phyloP scores from a whole-genome alignment of 1,140 invertebrate species.

The Idris sp. region DNA sequence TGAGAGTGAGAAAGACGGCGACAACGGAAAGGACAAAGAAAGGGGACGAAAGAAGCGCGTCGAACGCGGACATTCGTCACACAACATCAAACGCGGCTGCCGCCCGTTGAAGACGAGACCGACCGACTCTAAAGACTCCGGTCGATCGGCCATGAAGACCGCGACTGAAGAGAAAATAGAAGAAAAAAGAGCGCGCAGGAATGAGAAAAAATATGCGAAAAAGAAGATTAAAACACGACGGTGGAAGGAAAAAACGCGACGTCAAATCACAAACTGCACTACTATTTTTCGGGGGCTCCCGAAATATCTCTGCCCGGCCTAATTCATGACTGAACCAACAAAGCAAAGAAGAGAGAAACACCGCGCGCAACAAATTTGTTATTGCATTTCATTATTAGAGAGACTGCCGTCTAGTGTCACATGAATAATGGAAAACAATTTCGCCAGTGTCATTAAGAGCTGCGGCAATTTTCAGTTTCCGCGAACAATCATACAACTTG shows the following conservation, averaged over 20 bases:
- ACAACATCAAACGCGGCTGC: constrained; percentile 76
- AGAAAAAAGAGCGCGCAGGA: constrained; percentile 58
- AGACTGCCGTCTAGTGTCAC: constrained; percentile 29
- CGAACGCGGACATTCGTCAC: constrained; percentile 77
- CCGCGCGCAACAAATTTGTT: constrained; percentile 54
- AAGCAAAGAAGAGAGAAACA: constrained; percentile 50
- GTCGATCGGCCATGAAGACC: constrained; percentile 74
- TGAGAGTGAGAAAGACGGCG: constrained; percentile 49
- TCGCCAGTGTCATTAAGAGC: constrained; percentile 49
- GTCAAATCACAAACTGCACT: constrained; percentile 57
- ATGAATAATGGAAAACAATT: constrained; percentile 61
- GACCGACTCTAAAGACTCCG: constrained; percentile 74
- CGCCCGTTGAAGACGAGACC: constrained; percentile 72
- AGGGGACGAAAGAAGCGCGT: constrained; percentile 62
- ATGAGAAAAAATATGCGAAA: constrained; percentile 64
- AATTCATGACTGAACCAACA: constrained; percentile 40
- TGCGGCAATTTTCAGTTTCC: constrained; percentile 48
- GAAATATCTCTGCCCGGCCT: constrained; percentile 58
- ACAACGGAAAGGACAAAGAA: constrained; percentile 46
- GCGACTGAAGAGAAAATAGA: constrained; percentile 62
- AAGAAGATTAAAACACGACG: constrained; percentile 59
- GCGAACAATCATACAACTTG: constrained; percentile 51
- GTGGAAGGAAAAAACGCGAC: constrained; percentile 55
- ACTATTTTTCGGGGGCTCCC: constrained; percentile 53
- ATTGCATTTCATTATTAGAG: constrained; percentile 60